Conservation (phyloP, 2,113 vertebrate species). For the Gymnarchus niloticus region DNA sequence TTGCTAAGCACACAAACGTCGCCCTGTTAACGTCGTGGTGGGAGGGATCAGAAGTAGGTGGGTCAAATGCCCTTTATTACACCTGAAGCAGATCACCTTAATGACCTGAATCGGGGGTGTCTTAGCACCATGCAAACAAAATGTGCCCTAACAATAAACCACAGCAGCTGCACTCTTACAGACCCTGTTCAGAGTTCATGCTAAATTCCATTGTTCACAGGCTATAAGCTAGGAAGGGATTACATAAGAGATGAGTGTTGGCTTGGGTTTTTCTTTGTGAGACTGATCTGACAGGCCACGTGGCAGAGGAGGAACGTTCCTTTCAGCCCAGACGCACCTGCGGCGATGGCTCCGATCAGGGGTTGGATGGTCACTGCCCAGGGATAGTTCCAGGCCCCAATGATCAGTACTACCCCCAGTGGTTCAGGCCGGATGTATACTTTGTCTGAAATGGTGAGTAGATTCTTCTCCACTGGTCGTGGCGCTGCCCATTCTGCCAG, state of each 20-base stretch:
- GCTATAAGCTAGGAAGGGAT: not conserved
- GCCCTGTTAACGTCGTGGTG: not conserved
- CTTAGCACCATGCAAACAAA: too few species aligned
- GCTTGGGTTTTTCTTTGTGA: not conserved
- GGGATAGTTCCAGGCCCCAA: constrained; percentile 94
- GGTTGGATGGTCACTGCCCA: constrained; percentile 73
- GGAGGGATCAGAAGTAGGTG: not conserved
- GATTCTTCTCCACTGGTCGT: constrained; percentile 61
- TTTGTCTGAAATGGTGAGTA: constrained; percentile 67
- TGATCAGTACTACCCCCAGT: constrained; percentile 78
- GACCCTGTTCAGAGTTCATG: not conserved
- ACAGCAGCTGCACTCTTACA: not conserved
- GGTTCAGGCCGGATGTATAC: constrained; percentile 74
- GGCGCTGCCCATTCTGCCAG: constrained; percentile 75
- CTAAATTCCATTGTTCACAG: not conserved
- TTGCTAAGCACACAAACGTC: not conserved
- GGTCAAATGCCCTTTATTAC: not conserved
- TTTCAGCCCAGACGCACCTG: constrained; percentile 54
- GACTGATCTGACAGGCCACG: not conserved
- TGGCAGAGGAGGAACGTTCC: not conserved
- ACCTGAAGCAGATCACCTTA: not conserved
- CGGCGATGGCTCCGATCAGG: constrained; percentile 84
- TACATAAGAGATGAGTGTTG: not conserved
- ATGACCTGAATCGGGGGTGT: not conserved
- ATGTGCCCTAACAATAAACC: not conserved